Evolutionary conservation across 2,888 invertebrate genomes (phyloP), one percentile per base, ranked within the genome.

Genomic region (Linyphia triangularis): DNA sequence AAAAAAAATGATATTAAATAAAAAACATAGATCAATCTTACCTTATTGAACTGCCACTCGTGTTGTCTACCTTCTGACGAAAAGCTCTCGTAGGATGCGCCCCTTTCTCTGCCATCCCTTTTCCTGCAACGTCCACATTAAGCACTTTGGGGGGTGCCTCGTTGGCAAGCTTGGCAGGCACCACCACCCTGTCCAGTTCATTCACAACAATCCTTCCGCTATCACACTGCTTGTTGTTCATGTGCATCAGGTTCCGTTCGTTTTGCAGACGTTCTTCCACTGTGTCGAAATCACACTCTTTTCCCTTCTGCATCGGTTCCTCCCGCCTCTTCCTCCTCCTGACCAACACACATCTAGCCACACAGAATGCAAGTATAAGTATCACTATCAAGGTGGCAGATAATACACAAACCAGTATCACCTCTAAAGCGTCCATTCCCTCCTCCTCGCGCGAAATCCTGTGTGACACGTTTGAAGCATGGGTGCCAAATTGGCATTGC

Each of bases 91-190:
- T 57, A 13, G 79, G 19, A 5, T 5, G 13, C 40, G 67, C 72
- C 43, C 78, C 69, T 26, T 88, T 79, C 22, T 89, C 84, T 72
- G 72, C 67, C 51, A 83, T 72, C 79, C 61, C 72, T 63, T 84
- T 84, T 67, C 70, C 73, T 37, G 61, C 72, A 24, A 84, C 65
- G 57, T 83, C 84, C 57, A 43, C 67, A 63, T 89, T 89, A 79
- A 89, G 89, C 78, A 89, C 89, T 89, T 89, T 89, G 33, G 89
- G 82, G 26, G 83, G 83, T 9, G 78, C 83, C 77, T 88, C 88
- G 33, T 82, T 82, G 43, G 61, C 28, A 22, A 69, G 33, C 69
- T 82, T 88, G 70, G 63, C 63, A 72, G 88, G 83, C 26, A 70
- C 51, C 84, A 78, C 79, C 19, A 61, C 51, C 83, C 83, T 83